A percentile compares a stretch with the other conserved stretches of the same genome.
Evolutionary conservation across 1,140 invertebrate species (phyloP).

Genomic region (Platyura marginata): DNA sequence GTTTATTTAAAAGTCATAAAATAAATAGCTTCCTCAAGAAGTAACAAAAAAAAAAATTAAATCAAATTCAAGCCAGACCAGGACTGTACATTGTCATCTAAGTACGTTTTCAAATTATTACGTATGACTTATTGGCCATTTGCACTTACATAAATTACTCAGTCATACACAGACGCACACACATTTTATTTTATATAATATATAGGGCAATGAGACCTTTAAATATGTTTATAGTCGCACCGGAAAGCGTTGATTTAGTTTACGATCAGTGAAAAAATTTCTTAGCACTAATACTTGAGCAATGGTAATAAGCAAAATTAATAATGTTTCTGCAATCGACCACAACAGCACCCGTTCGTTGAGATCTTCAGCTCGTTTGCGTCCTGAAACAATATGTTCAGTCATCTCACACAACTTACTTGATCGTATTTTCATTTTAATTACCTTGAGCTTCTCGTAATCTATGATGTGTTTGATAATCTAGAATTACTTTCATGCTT

Average conservation of each 20-base stretch:
- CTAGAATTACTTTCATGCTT: constrained; percentile 66
- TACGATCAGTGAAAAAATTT: constrained; percentile 88
- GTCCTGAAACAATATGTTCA: constrained; percentile 26
- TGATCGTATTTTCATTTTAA: background rate
- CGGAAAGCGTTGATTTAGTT: constrained; percentile 32
- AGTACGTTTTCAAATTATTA: no score
- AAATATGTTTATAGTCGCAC: no score
- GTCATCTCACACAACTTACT: background rate
- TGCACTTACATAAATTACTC: no score
- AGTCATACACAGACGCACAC: no score
- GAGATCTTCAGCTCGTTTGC: constrained; percentile 88
- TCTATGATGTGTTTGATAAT: constrained; percentile 93
- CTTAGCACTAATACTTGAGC: constrained; percentile 83
- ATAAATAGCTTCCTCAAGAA: no score
- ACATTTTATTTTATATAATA: no score
- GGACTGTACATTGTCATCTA: no score
- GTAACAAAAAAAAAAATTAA: no score
- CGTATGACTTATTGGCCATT: no score
- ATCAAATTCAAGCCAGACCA: no score
- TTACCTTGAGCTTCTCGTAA: constrained; percentile 68
- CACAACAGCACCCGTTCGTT: constrained; percentile 85
- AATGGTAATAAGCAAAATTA: constrained; percentile 67
- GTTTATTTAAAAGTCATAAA: no score
- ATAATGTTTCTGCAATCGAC: constrained; percentile 75
- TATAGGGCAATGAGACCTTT: no score